Percentiles rank a stretch among this genome's conserved stretches.
phyloP scores from a whole-genome alignment of 2,113 vertebrate genomes.

The Nothobranchius furzeri region DNA sequence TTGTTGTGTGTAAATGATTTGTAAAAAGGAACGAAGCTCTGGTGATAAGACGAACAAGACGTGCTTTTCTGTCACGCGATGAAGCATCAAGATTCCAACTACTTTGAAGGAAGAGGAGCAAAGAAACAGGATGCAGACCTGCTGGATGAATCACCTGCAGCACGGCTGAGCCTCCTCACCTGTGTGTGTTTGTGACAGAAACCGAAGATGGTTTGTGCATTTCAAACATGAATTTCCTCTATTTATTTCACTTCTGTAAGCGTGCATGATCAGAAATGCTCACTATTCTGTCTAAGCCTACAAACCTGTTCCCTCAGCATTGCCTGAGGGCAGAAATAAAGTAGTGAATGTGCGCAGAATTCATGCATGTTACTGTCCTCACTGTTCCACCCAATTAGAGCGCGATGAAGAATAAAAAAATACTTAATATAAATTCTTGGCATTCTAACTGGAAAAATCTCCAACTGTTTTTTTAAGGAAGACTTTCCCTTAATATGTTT shows the following conservation, averaged over 20 bases:
- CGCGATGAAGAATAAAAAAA: background rate
- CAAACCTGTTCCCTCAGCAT: background rate
- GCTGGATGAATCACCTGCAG: background rate
- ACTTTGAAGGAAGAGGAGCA: background rate
- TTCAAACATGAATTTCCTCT: background rate
- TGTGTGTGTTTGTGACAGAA: background rate
- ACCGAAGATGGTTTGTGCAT: background rate
- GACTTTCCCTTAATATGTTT: too few relatives aligned
- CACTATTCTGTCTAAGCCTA: background rate
- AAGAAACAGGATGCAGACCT: slow-evolving; percentile 5
- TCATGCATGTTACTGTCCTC: slow-evolving; percentile 37
- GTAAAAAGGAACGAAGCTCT: background rate
- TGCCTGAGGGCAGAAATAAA: background rate
- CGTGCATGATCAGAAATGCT: slow-evolving; percentile 6
- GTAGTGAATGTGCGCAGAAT: slow-evolving; percentile 40
- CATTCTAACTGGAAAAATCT: too few relatives aligned
- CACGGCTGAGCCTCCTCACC: slow-evolving; percentile 1
- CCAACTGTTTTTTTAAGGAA: too few relatives aligned
- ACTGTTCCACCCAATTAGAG: slow-evolving; percentile 54
- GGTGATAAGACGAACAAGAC: background rate
- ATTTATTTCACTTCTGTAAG: background rate
- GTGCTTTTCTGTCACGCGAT: background rate
- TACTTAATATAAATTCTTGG: too few relatives aligned
- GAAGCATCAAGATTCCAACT: background rate
- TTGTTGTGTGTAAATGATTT: slow-evolving; percentile 1